Percentiles rank a stretch among this genome's conserved stretches.
These are phyloP conservation scores for Rhogogaster chlorosoma DNA, from an alignment of 2,888 invertebrate species.

Conservation along the genomic window DNA sequence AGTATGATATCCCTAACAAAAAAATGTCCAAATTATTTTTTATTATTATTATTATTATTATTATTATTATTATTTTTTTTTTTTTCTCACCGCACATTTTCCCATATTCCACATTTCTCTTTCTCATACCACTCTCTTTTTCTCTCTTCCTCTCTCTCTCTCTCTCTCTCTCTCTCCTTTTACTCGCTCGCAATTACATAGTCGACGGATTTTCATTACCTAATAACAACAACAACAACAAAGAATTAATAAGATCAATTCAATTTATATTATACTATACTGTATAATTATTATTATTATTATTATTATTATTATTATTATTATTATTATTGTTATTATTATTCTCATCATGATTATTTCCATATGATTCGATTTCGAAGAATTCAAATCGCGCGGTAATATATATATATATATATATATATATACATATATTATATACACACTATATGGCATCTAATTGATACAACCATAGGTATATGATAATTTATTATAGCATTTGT, in stretches of 20 bases:
- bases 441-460: no score
- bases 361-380: no score
- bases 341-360: neutral
- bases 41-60: no score
- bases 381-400: no score
- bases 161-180: neutral
- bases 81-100: neutral
- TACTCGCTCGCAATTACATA: neutral
- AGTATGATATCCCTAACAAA: neutral
- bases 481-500: neutral
- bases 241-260: neutral
- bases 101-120: neutral
- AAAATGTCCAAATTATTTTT: no score
- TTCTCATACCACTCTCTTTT: neutral
- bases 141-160: neutral
- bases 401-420: slow-evolving; percentile 45
- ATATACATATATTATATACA: no score
- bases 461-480: no score
- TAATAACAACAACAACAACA: slow-evolving; percentile 23
- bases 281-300: neutral
- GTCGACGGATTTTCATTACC: slow-evolving; percentile 3
- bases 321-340: neutral
- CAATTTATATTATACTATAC: slow-evolving; percentile 1
- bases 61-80: neutral
- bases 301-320: neutral